These are phyloP conservation scores for Gorsachius goisagi DNA, from an alignment of 2,113 vertebrate genomes.

Conservation along the genomic window DNA sequence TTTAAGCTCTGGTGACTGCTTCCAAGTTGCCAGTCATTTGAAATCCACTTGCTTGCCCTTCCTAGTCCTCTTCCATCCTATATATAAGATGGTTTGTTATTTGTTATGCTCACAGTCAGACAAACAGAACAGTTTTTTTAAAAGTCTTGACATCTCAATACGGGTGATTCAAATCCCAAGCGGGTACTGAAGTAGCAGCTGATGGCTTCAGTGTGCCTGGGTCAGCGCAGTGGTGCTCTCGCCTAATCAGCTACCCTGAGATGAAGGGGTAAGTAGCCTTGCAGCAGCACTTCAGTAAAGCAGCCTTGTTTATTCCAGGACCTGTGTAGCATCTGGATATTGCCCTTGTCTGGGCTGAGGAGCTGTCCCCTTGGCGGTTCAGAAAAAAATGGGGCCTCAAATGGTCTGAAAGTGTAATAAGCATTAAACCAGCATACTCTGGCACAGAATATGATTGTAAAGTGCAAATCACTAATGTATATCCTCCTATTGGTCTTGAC, in stretches of 20 bases:
- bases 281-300: not conserved
- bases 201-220: rapidly evolving
- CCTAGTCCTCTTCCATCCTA: not conserved
- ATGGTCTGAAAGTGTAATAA: not conserved
- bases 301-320: not conserved
- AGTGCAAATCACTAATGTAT: not conserved
- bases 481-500: not conserved
- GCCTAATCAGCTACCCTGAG: not conserved
- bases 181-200: not conserved
- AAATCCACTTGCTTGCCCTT: not conserved
- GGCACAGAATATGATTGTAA: not conserved
- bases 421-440: not conserved
- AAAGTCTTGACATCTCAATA: not conserved
- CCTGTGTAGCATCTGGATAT: not conserved
- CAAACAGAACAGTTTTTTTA: not conserved
- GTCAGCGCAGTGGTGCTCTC: not conserved
- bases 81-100: not conserved
- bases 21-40: not conserved
- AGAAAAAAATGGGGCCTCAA: not conserved
- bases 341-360: not conserved
- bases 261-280: not conserved
- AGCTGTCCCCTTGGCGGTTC: not conserved
- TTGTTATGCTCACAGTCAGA: not conserved
- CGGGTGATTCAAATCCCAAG: not conserved
- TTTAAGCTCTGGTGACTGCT: not conserved